Evolutionary conservation across 2,113 vertebrate genomes (phyloP).

Genomic region (Zosterops borbonicus): DNA sequence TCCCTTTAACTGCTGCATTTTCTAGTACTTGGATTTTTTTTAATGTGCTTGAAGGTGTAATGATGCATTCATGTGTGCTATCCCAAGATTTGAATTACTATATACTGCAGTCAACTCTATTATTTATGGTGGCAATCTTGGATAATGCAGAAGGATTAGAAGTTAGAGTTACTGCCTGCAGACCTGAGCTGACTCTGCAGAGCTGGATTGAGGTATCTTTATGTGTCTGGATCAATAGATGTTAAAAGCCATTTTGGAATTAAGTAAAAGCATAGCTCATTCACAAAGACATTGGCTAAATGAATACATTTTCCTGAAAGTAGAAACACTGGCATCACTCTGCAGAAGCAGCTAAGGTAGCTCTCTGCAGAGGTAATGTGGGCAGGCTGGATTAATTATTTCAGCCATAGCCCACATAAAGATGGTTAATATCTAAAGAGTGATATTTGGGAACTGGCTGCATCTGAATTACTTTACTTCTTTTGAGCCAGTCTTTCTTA

Average conservation of each 20-base stretch:
- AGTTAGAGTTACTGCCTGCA: neutral
- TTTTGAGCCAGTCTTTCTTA: neutral
- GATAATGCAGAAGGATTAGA: neutral
- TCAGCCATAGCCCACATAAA: fast-evolving
- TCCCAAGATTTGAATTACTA: neutral
- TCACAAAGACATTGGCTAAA: neutral
- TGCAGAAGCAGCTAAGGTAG: neutral
- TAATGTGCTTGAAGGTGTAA: neutral
- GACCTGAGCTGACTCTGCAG: neutral
- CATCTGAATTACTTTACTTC: neutral
- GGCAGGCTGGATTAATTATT: neutral
- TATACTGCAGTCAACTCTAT: neutral
- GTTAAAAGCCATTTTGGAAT: constrained; percentile 20
- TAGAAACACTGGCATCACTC: neutral
- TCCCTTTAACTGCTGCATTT: neutral
- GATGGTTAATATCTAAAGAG: neutral
- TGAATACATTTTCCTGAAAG: neutral
- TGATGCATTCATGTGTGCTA: neutral
- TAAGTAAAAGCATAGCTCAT: neutral
- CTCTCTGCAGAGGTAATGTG: neutral
- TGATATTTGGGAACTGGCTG: neutral
- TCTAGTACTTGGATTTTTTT: neutral
- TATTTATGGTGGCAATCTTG: neutral
- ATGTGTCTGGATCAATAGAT: neutral
- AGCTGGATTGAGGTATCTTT: neutral